Percentiles rank a stretch among this genome's conserved stretches.
These are phyloP conservation scores for Callorhinus ursinus DNA, from an alignment of 2,113 vertebrate species.

Conservation along the genomic window DNA sequence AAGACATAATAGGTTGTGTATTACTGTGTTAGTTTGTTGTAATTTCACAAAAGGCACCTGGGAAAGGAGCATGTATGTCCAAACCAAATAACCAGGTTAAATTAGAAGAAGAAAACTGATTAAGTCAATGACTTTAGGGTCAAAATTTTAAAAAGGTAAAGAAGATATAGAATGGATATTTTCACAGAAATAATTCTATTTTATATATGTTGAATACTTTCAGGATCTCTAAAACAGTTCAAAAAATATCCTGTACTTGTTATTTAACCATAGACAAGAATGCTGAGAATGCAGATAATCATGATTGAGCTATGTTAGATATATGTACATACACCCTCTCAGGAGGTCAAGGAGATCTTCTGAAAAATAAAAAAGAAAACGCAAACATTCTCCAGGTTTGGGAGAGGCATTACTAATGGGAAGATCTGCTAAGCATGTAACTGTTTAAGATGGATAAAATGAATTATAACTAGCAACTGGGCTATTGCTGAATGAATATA, in stretches of 20 bases:
- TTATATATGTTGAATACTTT: background rate
- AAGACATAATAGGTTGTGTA: background rate
- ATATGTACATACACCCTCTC: background rate
- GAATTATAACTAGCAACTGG: background rate
- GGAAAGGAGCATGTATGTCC: background rate
- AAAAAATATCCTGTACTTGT: background rate
- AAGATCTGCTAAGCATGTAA: background rate
- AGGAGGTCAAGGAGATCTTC: background rate
- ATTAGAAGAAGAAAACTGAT: background rate
- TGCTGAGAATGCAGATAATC: background rate
- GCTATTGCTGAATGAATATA: background rate
- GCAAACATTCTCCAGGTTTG: background rate
- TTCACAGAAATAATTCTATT: background rate
- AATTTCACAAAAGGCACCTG: background rate
- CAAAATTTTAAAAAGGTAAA: background rate
- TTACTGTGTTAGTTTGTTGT: background rate
- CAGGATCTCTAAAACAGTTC: background rate
- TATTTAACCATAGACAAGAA: background rate
- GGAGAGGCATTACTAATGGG: background rate
- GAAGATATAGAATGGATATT: background rate
- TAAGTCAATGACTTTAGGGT: background rate
- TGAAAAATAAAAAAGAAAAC: background rate
- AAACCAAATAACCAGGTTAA: background rate
- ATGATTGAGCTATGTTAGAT: background rate
- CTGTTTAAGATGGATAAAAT: background rate